Evolutionary conservation across 2,888 invertebrate species (phyloP).

Genomic region (Dryomyza anilis): DNA sequence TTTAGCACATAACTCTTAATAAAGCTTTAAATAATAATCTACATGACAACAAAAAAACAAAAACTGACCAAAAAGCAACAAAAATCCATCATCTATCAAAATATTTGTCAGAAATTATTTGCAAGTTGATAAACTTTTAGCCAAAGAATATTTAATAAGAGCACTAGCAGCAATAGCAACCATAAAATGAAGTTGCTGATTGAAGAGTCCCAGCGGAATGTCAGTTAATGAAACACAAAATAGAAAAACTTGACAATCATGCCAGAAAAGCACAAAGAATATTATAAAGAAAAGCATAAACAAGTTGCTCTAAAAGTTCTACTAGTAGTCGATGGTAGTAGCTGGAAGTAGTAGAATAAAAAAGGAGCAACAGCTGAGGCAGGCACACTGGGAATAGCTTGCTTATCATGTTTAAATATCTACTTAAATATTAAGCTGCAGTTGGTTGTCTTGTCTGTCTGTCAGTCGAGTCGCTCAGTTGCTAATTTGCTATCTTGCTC

Average conservation of each 20-base stretch:
- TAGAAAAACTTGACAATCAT: too few species aligned
- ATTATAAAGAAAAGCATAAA: background rate
- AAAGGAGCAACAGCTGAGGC: background rate
- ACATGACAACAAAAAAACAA: background rate
- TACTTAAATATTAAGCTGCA: too few species aligned
- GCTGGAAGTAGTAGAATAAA: background rate
- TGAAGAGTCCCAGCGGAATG: slow-evolving; percentile 36
- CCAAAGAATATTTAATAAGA: background rate
- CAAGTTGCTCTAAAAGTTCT: too few species aligned
- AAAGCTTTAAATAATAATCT: too few species aligned
- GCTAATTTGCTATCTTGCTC: too few species aligned
- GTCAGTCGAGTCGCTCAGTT: too few species aligned
- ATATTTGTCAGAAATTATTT: slow-evolving; percentile 20
- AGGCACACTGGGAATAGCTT: too few species aligned
- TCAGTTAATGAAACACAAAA: background rate
- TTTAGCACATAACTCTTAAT: too few species aligned
- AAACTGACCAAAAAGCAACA: background rate
- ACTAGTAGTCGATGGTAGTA: background rate
- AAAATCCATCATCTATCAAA: slow-evolving; percentile 26
- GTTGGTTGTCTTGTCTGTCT: too few species aligned
- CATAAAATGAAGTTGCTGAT: slow-evolving; percentile 31
- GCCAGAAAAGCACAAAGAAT: background rate
- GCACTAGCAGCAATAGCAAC: background rate
- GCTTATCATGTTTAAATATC: too few species aligned
- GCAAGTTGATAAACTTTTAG: background rate